A percentile compares a stretch with the other conserved stretches of the same genome.
Conservation (phyloP, 2,888 invertebrate genomes). For the Helobdella robusta region DNA sequence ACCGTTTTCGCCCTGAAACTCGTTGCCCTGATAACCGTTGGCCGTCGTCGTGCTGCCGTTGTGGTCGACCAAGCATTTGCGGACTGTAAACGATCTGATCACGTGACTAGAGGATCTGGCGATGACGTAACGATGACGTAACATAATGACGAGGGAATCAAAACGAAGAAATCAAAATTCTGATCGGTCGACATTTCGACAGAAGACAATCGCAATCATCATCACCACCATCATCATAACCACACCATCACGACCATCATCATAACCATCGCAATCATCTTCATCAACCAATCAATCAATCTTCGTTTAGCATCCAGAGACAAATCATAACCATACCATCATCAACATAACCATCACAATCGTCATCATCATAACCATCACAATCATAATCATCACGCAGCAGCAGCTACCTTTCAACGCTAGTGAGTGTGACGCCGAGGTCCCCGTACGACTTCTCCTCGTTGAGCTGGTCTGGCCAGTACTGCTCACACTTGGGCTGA, state of each 20-base stretch:
- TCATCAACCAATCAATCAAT: no score
- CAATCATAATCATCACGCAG: slow-evolving; percentile 85
- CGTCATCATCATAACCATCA: no score
- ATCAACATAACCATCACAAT: no score
- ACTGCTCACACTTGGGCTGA: slow-evolving; percentile 70
- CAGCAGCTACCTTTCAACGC: slow-evolving; percentile 82
- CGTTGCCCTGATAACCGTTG: slow-evolving; percentile 20
- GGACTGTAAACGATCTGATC: slow-evolving; percentile 67
- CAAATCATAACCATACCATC: no score
- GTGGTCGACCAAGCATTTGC: slow-evolving; percentile 50
- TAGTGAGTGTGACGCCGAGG: slow-evolving; percentile 73
- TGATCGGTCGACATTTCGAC: slow-evolving; percentile 79
- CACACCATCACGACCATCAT: no score
- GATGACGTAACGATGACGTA: no score
- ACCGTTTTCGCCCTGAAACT: slow-evolving; percentile 1
- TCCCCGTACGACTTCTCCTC: slow-evolving; percentile 74
- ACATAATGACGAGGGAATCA: no score
- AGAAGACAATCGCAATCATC: slow-evolving; percentile 67
- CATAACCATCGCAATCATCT: no score
- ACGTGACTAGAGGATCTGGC: slow-evolving; percentile 52
- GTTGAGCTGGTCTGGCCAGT: slow-evolving; percentile 67
- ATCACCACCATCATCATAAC: no score
- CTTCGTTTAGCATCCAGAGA: no score
- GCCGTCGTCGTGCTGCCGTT: no score
- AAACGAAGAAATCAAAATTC: slow-evolving; percentile 81